A percentile compares a stretch with the other conserved stretches of the same genome.
Evolutionary conservation across 2,113 vertebrate species (phyloP).

Genomic region (Megaptera novaeangliae): DNA sequence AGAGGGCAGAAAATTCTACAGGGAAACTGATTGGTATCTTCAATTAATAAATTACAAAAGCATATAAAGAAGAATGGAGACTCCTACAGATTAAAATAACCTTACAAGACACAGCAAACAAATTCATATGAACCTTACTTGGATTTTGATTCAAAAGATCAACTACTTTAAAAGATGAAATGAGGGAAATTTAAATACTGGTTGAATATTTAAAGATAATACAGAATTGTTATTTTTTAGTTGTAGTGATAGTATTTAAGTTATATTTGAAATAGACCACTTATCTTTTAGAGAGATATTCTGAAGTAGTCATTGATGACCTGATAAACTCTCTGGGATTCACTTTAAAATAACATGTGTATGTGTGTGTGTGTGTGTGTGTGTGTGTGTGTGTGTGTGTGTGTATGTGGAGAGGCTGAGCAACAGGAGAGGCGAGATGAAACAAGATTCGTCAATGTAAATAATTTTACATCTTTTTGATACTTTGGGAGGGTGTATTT

Average conservation of each 20-base stretch:
- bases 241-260: neutral
- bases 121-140: neutral
- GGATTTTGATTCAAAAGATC: neutral
- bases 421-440: neutral
- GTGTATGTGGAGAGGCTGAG: fast-evolving
- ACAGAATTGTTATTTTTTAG: neutral
- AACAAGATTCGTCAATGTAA: neutral
- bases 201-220: neutral
- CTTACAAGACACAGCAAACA: neutral
- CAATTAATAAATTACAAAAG: neutral
- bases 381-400: too few relatives aligned
- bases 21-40: neutral
- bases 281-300: neutral
- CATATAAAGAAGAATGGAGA: neutral
- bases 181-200: neutral
- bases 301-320: neutral
- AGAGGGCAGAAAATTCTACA: neutral
- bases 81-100: neutral
- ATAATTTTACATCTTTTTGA: neutral
- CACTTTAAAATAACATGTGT: neutral
- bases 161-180: neutral
- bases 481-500: neutral
- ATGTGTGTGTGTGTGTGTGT: too few relatives aligned
- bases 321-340: neutral
- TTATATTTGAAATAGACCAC: neutral